phyloP scores from a whole-genome alignment of 2,797 vertebrate genomes.

The Podargus strigoides region DNA sequence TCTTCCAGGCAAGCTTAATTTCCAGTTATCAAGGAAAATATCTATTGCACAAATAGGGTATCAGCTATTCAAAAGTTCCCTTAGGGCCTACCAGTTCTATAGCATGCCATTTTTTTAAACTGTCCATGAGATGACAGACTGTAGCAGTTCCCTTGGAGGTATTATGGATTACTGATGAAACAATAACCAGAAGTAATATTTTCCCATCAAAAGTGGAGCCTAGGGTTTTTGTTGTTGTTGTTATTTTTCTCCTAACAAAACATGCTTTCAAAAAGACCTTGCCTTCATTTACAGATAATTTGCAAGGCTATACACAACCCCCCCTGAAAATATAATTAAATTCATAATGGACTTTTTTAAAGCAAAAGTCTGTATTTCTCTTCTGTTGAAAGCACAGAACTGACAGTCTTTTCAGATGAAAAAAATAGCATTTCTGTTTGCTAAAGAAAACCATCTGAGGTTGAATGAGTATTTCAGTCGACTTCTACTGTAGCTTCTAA shows the following conservation, averaged over 20 bases:
- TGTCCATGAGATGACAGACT: constrained; percentile 66
- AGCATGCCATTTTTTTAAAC: constrained; percentile 61
- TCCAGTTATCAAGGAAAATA: constrained; percentile 67
- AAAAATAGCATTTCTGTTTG: background rate
- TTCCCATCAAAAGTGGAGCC: constrained; percentile 58
- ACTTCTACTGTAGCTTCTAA: background rate
- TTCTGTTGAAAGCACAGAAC: background rate
- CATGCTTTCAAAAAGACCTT: constrained; percentile 8
- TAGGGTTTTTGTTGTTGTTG: constrained; percentile 19
- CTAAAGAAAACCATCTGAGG: background rate
- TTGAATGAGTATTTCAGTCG: background rate
- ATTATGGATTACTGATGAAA: constrained; percentile 71
- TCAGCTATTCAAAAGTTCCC: constrained; percentile 66
- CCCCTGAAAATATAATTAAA: constrained; percentile 24
- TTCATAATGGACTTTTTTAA: background rate
- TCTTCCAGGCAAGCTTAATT: constrained; percentile 74
- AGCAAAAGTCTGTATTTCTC: background rate
- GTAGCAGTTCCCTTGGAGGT: constrained; percentile 61
- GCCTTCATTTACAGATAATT: constrained; percentile 5
- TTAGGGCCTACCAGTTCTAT: constrained; percentile 56
- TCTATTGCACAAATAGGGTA: constrained; percentile 69
- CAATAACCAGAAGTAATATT: constrained; percentile 67
- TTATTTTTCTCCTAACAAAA: constrained; percentile 39
- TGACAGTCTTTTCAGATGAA: background rate
- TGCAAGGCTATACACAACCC: background rate